Conservation (phyloP, 2,888 invertebrate species). For the Ormyrus thymus region DNA sequence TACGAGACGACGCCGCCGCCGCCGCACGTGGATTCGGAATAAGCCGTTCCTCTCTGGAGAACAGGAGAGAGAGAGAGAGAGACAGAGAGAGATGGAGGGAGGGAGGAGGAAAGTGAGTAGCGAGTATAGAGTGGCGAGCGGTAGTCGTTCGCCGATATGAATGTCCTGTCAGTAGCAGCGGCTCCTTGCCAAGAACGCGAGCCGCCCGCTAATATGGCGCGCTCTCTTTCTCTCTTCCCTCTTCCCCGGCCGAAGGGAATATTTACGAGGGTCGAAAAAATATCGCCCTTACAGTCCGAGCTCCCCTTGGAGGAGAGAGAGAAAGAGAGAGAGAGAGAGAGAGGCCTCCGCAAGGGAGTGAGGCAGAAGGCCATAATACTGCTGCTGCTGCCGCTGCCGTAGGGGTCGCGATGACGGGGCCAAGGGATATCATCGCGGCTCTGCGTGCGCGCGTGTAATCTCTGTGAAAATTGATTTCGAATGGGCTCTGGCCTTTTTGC, state of each 20-base stretch:
- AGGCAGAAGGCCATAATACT: not conserved
- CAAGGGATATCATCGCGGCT: constrained; percentile 20
- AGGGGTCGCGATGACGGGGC: constrained; percentile 39
- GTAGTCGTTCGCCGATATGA: constrained; percentile 67
- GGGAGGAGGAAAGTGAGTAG: constrained; percentile 55
- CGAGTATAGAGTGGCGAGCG: constrained; percentile 59
- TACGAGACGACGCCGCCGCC: not conserved
- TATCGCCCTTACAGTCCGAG: constrained; percentile 50
- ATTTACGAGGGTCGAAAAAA: constrained; percentile 68
- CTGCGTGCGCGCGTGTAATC: not conserved
- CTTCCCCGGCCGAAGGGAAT: constrained; percentile 66
- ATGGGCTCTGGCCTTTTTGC: too few species aligned
- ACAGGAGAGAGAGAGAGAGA: constrained; percentile 17
- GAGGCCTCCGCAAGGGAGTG: not conserved
- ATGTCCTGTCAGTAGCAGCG: constrained; percentile 73
- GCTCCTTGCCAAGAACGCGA: constrained; percentile 72
- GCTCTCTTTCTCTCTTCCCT: constrained; percentile 21
- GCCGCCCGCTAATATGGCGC: constrained; percentile 68
- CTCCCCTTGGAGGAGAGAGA: constrained; percentile 30
- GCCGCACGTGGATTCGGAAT: constrained; percentile 11
- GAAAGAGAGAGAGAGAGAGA: constrained; percentile 3
- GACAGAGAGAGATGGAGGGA: constrained; percentile 51
- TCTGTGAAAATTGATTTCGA: constrained; percentile 27
- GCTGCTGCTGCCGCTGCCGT: not conserved
- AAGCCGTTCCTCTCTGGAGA: constrained; percentile 15